Percentiles rank a stretch among this genome's conserved stretches.
phyloP scores from a whole-genome alignment of 2,113 vertebrate species.

The Bungarus multicinctus region DNA sequence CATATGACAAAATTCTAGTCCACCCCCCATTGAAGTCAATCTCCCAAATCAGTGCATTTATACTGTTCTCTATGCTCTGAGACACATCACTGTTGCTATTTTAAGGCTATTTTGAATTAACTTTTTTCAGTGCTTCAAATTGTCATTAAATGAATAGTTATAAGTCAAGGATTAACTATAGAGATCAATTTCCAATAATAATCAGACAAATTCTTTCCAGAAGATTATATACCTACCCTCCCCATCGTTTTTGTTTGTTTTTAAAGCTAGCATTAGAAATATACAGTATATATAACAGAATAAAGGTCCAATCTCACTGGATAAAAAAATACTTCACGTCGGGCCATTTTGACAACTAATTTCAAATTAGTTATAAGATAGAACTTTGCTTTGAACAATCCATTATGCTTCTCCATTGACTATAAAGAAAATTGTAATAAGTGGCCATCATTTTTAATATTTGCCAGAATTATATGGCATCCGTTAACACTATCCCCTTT shows the following conservation, averaged over 20 bases:
- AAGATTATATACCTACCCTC: neutral
- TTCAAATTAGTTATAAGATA: neutral
- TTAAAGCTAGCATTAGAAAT: neutral
- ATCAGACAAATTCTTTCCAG: neutral
- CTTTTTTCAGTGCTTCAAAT: too few species aligned
- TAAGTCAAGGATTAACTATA: neutral
- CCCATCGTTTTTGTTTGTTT: neutral
- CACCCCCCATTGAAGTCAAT: neutral
- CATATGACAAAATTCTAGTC: neutral
- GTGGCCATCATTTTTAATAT: neutral
- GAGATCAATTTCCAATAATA: neutral
- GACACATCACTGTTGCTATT: neutral
- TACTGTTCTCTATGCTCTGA: neutral
- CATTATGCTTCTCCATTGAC: neutral
- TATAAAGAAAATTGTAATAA: neutral
- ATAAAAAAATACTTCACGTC: neutral
- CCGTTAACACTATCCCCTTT: neutral
- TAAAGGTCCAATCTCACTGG: neutral
- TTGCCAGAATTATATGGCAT: neutral
- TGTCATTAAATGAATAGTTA: too few species aligned
- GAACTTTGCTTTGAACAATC: neutral
- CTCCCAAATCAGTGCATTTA: neutral
- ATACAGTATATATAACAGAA: neutral
- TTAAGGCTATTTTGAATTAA: neutral
- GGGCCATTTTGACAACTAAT: neutral